phyloP scores from a whole-genome alignment of 2,888 invertebrate genomes.

The Catocala fraxini region DNA sequence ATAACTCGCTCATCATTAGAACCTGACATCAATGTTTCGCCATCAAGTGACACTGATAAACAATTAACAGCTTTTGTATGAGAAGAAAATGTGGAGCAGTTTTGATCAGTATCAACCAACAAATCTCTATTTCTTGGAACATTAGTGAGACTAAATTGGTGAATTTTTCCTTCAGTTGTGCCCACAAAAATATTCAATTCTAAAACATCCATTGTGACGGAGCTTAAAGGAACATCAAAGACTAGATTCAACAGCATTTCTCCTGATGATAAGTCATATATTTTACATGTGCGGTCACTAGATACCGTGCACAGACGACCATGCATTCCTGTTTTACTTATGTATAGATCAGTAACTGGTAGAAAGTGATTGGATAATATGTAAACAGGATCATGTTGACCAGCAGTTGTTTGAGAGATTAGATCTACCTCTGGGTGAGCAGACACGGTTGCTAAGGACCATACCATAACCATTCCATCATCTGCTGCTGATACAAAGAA shows the following conservation, averaged over 20 bases:
- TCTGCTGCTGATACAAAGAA: conserved; percentile 93
- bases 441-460: conserved; percentile 90
- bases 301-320: conserved; percentile 93
- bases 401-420: conserved; percentile 82
- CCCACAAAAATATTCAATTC: conserved; percentile 93
- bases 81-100: conserved; percentile 87
- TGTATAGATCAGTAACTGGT: conserved; percentile 92
- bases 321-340: conserved; percentile 91
- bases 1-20: conserved; percentile 91
- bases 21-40: conserved; percentile 91
- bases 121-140: conserved; percentile 90
- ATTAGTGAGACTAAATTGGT: conserved; percentile 89
- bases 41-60: conserved; percentile 91
- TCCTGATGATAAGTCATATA: conserved; percentile 92
- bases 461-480: conserved; percentile 94
- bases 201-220: conserved; percentile 90
- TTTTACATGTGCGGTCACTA: conserved; percentile 93
- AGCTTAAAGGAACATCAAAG: conserved; percentile 90
- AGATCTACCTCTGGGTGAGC: conserved; percentile 83
- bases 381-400: conserved; percentile 89
- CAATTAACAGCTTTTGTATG: conserved; percentile 91
- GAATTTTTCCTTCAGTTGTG: conserved; percentile 90
- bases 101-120: conserved; percentile 87
- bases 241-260: conserved; percentile 91
- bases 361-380: conserved; percentile 93